Conservation (phyloP, 1,140 invertebrate genomes). For the Tyrophagus putrescentiae region DNA sequence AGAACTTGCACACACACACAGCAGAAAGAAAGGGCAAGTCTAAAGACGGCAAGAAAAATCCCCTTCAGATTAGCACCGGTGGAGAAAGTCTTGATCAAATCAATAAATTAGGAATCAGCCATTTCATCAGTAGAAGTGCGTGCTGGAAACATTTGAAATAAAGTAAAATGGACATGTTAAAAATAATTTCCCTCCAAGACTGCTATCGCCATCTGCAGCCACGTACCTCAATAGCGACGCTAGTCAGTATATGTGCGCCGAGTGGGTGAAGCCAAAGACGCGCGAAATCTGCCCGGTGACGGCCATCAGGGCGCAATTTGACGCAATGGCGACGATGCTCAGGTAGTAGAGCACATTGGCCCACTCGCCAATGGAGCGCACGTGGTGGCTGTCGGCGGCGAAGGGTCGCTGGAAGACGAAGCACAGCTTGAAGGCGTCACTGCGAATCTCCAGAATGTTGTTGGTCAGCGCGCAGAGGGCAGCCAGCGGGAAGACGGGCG, state of each 20-base stretch:
- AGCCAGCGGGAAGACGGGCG: slow-evolving; percentile 84
- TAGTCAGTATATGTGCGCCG: slow-evolving; percentile 15
- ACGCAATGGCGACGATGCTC: slow-evolving; percentile 12
- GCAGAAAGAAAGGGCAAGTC: too few species aligned
- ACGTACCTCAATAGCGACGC: slow-evolving; percentile 35
- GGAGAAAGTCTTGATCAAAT: too few species aligned
- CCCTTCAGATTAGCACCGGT: too few species aligned
- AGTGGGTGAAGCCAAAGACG: slow-evolving; percentile 12
- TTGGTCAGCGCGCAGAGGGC: slow-evolving; percentile 80
- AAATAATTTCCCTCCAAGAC: too few species aligned
- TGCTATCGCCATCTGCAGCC: not conserved
- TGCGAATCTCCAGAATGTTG: slow-evolving; percentile 78
- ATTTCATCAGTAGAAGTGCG: slow-evolving; percentile 11
- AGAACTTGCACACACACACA: too few species aligned
- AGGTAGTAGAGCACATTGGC: not conserved
- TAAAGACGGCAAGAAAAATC: too few species aligned
- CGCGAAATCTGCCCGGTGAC: slow-evolving; percentile 16
- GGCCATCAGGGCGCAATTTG: slow-evolving; percentile 11
- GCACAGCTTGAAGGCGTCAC: slow-evolving; percentile 90
- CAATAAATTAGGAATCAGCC: slow-evolving; percentile 12
- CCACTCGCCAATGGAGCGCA: slow-evolving; percentile 14
- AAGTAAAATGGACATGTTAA: too few species aligned
- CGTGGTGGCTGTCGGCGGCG: not conserved
- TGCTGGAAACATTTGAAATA: slow-evolving; percentile 13
- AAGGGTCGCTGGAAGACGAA: slow-evolving; percentile 75